Evolutionary conservation across 2,113 vertebrate genomes (phyloP), one percentile per base, ranked within the genome.

Genomic region (Rhodinocichla rosea): DNA sequence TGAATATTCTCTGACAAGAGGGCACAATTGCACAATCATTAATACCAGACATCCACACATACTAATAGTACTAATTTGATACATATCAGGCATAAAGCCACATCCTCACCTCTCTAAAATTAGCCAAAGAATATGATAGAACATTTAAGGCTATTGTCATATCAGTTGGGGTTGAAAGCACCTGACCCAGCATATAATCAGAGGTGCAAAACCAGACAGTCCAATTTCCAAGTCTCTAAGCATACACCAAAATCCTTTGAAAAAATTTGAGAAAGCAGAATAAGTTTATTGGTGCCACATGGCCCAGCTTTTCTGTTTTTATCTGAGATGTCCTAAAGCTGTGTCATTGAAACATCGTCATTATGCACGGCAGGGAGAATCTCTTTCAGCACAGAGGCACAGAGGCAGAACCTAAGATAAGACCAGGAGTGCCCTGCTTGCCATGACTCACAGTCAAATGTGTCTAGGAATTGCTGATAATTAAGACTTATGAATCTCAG

Each of bases 241-340:
- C 50, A 83, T 26, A 45, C 62, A 93, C 11, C 37, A 80, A 92
- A 96, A 90, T 85, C 65, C 53, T 82, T 57, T 93, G 49, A 85
- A 80, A 35, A 83, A 80, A 88, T 42, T 33, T 80, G 59, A 80
- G 76, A 80, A 76, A 87, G 47, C 39, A 90, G 30, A 93, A 93
- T 62, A 60, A 73, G 57, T 62, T 28, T 53, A 77, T 42, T 22
- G 7, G 11, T 69, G 42, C 8, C 71, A 63, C 2, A 9, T 45
- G 19, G 39, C 9, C 17, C 39, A 80, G 77, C 28, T 95, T 81
- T 73, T 86, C 71, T 74, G 49, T 2, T 95, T 90, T 92, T 32
- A 80, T 80, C 86, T 83, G 40, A 70, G 33, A 80, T 87, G 37
- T 59, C 69, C 77, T 79, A 62, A 87, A 73, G 52, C 20, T 84